Evolutionary conservation across 1,140 invertebrate species (phyloP).

Genomic region (Drosophila malerkotliana): DNA sequence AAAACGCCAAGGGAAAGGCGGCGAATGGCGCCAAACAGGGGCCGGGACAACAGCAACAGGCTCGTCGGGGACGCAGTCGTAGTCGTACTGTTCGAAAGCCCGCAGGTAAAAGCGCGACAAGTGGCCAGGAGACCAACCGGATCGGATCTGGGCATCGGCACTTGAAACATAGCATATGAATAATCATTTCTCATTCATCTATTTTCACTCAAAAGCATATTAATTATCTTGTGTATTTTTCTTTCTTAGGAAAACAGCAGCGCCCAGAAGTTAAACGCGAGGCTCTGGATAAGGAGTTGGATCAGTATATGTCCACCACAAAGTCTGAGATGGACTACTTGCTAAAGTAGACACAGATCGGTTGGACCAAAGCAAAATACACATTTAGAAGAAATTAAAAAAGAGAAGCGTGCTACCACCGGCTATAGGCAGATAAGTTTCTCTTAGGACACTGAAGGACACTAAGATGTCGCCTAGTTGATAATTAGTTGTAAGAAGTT

Average conservation of each 20-base stretch:
- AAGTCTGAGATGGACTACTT: slow-evolving; percentile 77
- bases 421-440: slow-evolving; percentile 37
- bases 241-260: slow-evolving; percentile 47
- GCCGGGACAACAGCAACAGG: slow-evolving; percentile 40
- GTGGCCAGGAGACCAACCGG: slow-evolving; percentile 25
- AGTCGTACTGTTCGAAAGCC: slow-evolving; percentile 62
- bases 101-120: slow-evolving; percentile 81
- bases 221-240: slow-evolving; percentile 20
- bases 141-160: slow-evolving; percentile 30
- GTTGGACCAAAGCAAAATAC: slow-evolving; percentile 21
- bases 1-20: slow-evolving; percentile 30
- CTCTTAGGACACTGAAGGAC: slow-evolving; percentile 36
- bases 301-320: slow-evolving; percentile 83
- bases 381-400: not conserved
- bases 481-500: slow-evolving; percentile 49
- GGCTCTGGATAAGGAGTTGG: slow-evolving; percentile 78
- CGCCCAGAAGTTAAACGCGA: slow-evolving; percentile 71
- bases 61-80: slow-evolving; percentile 78
- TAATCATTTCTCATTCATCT: not conserved
- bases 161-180: slow-evolving; percentile 15
- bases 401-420: slow-evolving; percentile 22
- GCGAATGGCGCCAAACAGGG: slow-evolving; percentile 40
- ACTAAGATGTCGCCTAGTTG: slow-evolving; percentile 50
- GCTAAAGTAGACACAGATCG: slow-evolving; percentile 48
- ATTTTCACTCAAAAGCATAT: not conserved